Evolutionary conservation across 2,888 invertebrate genomes (phyloP).

Genomic region (Conops quadrifasciatus): DNA sequence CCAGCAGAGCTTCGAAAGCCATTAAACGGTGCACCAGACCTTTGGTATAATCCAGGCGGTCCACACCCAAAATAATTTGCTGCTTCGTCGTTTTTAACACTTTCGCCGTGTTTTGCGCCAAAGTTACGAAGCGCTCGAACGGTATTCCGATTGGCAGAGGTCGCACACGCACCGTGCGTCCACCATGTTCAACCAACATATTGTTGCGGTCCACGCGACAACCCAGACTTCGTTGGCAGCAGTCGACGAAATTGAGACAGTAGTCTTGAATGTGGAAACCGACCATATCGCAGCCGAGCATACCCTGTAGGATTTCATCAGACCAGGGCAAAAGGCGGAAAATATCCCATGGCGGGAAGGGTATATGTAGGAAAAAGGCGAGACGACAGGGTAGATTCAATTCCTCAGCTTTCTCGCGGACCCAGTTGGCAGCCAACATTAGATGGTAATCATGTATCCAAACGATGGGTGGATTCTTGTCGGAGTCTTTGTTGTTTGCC

Average conservation of each 20-base stretch:
- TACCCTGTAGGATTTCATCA: constrained; percentile 92
- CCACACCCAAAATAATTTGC: constrained; percentile 86
- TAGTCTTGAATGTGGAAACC: constrained; percentile 92
- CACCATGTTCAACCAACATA: constrained; percentile 86
- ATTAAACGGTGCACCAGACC: constrained; percentile 84
- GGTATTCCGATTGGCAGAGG: constrained; percentile 91
- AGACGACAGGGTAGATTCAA: constrained; percentile 79
- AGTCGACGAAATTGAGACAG: constrained; percentile 90
- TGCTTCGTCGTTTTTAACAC: constrained; percentile 75
- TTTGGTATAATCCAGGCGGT: constrained; percentile 90
- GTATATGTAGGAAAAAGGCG: constrained; percentile 94
- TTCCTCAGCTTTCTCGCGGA: constrained; percentile 85
- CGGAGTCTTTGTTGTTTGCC: constrained; percentile 63
- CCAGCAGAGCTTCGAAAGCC: constrained; percentile 82
- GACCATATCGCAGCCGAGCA: constrained; percentile 92
- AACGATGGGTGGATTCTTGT: constrained; percentile 73
- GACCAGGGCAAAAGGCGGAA: constrained; percentile 91
- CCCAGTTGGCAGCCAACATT: constrained; percentile 91
- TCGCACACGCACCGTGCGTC: constrained; percentile 82
- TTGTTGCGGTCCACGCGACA: constrained; percentile 89
- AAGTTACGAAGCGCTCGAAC: constrained; percentile 82
- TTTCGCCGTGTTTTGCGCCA: constrained; percentile 77
- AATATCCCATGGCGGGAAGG: constrained; percentile 94
- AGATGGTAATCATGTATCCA: constrained; percentile 97
- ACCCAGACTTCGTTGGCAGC: constrained; percentile 86